A percentile compares a stretch with the other conserved stretches of the same genome.
These are phyloP conservation scores for Ciconia nigra DNA, from an alignment of 2,797 vertebrate genomes.

Conservation along the genomic window DNA sequence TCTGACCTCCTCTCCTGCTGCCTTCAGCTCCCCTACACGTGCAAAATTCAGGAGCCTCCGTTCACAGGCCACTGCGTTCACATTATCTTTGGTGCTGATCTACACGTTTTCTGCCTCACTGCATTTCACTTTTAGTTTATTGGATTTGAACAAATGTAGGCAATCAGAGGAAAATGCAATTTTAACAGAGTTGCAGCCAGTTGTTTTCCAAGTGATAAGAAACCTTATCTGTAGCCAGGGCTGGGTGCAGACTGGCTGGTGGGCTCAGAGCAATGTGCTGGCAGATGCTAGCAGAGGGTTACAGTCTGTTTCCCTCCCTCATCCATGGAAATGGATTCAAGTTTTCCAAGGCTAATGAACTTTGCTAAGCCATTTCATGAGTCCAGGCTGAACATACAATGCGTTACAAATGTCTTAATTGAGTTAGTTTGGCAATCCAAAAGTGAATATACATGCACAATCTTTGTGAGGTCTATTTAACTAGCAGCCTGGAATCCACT, in stretches of 20 bases:
- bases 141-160: conserved; percentile 36
- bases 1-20: neutral
- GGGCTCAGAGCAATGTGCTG: neutral
- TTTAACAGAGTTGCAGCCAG: neutral
- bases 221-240: neutral
- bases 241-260: neutral
- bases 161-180: conserved; percentile 41
- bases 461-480: neutral
- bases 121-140: conserved; percentile 28
- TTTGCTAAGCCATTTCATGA: neutral
- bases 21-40: neutral
- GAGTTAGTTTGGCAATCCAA: neutral
- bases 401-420: neutral
- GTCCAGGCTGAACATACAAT: neutral
- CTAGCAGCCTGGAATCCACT: neutral
- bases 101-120: neutral
- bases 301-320: neutral
- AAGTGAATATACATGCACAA: neutral
- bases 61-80: conserved; percentile 1
- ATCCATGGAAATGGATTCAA: neutral
- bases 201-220: neutral
- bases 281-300: neutral
- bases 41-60: neutral
- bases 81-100: conserved; percentile 33
- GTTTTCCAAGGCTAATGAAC: neutral